A percentile compares a stretch with the other conserved stretches of the same genome.
Evolutionary conservation across 2,113 vertebrate genomes (phyloP).

Genomic region (Ginglymostoma cirratum): DNA sequence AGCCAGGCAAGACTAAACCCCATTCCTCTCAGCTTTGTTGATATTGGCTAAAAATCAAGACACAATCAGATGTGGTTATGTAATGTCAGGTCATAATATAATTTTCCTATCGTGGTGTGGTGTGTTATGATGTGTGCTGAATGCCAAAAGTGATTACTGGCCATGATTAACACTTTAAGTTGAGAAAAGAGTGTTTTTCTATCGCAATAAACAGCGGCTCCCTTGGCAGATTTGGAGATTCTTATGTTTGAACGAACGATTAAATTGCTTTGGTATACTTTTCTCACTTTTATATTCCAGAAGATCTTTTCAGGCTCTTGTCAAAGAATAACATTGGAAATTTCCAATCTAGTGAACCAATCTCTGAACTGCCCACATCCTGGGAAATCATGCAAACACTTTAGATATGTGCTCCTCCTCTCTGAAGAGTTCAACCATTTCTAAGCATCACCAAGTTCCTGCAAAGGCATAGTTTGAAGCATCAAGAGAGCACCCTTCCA

Average conservation of each 20-base stretch:
- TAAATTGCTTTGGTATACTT: background rate
- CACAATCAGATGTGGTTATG: background rate
- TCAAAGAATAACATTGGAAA: background rate
- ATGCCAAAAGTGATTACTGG: background rate
- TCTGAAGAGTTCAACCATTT: too few relatives aligned
- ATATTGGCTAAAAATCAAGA: constrained; percentile 1
- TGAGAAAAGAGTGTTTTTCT: background rate
- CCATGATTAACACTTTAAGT: background rate
- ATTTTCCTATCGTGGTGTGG: background rate
- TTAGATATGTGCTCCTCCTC: too few relatives aligned
- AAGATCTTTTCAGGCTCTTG: background rate
- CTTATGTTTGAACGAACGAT: background rate
- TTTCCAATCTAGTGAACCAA: too few relatives aligned
- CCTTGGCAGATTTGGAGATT: background rate
- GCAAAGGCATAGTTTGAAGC: too few relatives aligned
- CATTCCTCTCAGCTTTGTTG: background rate
- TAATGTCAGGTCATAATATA: background rate
- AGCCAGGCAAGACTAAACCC: background rate
- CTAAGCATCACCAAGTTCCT: too few relatives aligned
- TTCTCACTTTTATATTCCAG: background rate
- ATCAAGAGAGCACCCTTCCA: too few relatives aligned
- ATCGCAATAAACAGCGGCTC: background rate
- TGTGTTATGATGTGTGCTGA: background rate
- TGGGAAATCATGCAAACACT: too few relatives aligned
- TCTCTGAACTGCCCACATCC: too few relatives aligned